Conservation (phyloP, 2,888 invertebrate species). For the Sarcophaga variegata region DNA sequence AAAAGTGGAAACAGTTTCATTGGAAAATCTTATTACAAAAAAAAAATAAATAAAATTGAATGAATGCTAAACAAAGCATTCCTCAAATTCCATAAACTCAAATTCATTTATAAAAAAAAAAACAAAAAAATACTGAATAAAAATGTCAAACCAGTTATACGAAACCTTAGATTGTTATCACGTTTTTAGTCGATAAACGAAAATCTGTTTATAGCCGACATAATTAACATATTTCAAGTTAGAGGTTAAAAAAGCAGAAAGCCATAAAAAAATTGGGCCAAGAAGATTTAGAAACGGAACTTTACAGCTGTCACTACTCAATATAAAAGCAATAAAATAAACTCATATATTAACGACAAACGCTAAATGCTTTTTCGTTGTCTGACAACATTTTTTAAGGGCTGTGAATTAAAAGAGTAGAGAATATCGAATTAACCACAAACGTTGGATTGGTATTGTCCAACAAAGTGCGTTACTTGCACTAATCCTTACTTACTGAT, state of each 20-base stretch:
- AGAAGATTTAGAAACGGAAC: constrained; percentile 15
- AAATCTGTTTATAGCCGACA: constrained; percentile 19
- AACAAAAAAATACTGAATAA: neutral
- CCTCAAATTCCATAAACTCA: constrained; percentile 10
- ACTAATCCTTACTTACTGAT: too few species aligned
- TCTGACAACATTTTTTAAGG: neutral
- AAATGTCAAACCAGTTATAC: constrained; percentile 21
- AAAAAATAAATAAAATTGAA: neutral
- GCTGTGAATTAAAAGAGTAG: neutral
- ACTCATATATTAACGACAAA: neutral
- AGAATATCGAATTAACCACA: too few species aligned
- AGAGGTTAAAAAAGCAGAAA: constrained; percentile 11
- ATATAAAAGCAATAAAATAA: constrained; percentile 11
- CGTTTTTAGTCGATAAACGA: neutral
- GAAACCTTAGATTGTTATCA: constrained; percentile 23
- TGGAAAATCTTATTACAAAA: too few species aligned
- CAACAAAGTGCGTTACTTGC: too few species aligned
- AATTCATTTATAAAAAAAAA: neutral
- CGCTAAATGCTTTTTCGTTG: neutral
- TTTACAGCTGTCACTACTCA: constrained; percentile 11
- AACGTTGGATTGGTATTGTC: too few species aligned
- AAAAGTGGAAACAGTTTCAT: too few species aligned
- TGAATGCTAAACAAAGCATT: constrained; percentile 17
- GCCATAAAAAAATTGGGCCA: constrained; percentile 34
- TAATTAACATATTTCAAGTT: constrained; percentile 29